Base-by-base conservation (phyloP, 2,888 invertebrate genomes). In the Epinotia demarniana region DNA sequence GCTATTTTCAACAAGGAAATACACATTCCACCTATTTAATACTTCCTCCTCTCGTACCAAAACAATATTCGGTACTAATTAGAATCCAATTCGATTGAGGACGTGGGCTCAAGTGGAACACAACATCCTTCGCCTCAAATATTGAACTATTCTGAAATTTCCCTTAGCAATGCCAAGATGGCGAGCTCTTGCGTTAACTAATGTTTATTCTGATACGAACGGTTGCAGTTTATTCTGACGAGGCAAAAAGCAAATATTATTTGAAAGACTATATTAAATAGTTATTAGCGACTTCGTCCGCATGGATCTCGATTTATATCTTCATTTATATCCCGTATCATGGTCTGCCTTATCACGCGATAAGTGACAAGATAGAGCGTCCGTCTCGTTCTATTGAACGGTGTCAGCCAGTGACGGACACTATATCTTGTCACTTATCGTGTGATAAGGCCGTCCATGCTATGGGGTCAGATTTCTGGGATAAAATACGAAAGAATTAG, bases 71-170 rank as follows among this genome's bases (percentile, higher is more conserved):
- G 18, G 16, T 57, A 33, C 63, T 73, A 61, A 70, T 64, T 74
- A 33, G 53, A 57, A 74, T 53, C 57, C 70, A 73, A 62, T 43
- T 43, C 43, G 63, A 23, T 27, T 23, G 16, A 75, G 64, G 60
- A 71, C 58, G 64, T 43, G 58, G n/a, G 9, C 13, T 19, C 33
- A 60, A 46, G 60, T 66, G 60, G 71, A 75, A 55, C 71, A 71
- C 39, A 75, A 75, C 71, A 66, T 75, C 75, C 75, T 75, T 1
- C 62, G 53, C 2, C 18, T 19, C 43, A 46, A 68, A 70, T 49
- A 43, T 57, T 39, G 33, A 27, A 39, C 60, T 70, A 43, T 70
- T 70, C 23, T 58, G 64, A 63, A 63, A 74, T 64, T 57, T 55
- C 43, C 70, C 49, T 72, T 43, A 61, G 72, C 68, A 68, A 43